Conservation (phyloP, 2,888 invertebrate genomes). For the Neoitamus cyanurus region DNA sequence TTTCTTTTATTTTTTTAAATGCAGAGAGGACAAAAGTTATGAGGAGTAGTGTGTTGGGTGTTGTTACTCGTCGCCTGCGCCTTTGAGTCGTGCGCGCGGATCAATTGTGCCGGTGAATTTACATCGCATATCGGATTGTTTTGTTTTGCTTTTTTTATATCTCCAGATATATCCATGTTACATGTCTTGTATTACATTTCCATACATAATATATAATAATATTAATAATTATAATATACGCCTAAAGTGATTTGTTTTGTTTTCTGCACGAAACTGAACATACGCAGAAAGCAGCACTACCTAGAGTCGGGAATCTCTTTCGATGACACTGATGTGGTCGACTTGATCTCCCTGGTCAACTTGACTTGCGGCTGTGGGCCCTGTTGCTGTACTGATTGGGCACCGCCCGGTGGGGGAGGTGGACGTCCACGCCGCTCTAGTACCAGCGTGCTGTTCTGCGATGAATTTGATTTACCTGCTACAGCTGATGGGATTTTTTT, state of each 20-base stretch:
- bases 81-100: background rate
- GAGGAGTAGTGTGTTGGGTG: background rate
- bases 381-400: constrained; percentile 50
- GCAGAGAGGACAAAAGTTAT: background rate
- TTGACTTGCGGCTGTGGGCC: constrained; percentile 61
- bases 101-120: constrained; percentile 34
- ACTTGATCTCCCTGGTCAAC: constrained; percentile 58
- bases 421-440: constrained; percentile 63
- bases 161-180: constrained; percentile 30
- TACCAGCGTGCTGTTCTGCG: constrained; percentile 59
- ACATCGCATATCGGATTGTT: constrained; percentile 28
- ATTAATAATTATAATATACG: constrained; percentile 47
- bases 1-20: background rate
- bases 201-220: constrained; percentile 42
- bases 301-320: constrained; percentile 67
- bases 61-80: background rate
- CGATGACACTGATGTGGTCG: constrained; percentile 59
- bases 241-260: constrained; percentile 45
- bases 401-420: constrained; percentile 57
- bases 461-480: constrained; percentile 51
- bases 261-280: constrained; percentile 40
- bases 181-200: constrained; percentile 42
- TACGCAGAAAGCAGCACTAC: constrained; percentile 62
- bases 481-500: constrained; percentile 55
- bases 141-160: constrained; percentile 35